Evolutionary conservation across 2,113 vertebrate species (phyloP).

Genomic region (Lota lota): DNA sequence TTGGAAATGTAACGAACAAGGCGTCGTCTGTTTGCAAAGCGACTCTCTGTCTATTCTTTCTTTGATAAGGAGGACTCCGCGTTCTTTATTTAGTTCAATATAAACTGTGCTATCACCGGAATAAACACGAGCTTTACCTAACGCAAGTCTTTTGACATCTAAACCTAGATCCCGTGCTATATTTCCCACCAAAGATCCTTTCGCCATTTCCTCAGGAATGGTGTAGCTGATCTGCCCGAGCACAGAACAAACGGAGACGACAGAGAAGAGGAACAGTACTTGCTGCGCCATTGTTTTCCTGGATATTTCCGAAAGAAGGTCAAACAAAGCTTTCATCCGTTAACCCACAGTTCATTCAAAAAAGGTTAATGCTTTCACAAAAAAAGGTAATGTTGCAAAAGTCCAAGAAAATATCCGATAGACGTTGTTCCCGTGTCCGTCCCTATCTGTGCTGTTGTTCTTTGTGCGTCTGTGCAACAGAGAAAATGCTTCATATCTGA

Average conservation of each 20-base stretch:
- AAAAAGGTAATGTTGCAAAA: background rate
- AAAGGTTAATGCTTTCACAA: background rate
- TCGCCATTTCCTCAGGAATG: conserved; percentile 70
- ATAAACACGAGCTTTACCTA: conserved; percentile 66
- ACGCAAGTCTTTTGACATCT: conserved; percentile 54
- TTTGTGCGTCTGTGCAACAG: background rate
- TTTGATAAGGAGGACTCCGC: conserved; percentile 63
- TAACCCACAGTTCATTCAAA: too few relatives aligned
- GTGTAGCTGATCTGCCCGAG: conserved; percentile 61
- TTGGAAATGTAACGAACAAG: conserved; percentile 72
- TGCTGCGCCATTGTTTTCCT: conserved; percentile 61
- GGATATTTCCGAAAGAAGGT: too few relatives aligned
- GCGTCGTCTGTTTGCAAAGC: conserved; percentile 67
- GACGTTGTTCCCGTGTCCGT: background rate
- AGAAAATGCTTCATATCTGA: background rate
- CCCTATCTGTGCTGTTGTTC: background rate
- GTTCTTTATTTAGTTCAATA: conserved; percentile 63
- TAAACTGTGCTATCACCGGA: conserved; percentile 62
- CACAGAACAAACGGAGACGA: conserved; percentile 27
- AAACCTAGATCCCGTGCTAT: conserved; percentile 72
- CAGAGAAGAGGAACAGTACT: conserved; percentile 46
- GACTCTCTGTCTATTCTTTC: conserved; percentile 77
- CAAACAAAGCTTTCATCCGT: too few relatives aligned
- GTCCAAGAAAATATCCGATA: background rate
- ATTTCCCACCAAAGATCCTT: conserved; percentile 73